Conservation (phyloP, 1,140 invertebrate species). For the Aradophagus sp. region DNA sequence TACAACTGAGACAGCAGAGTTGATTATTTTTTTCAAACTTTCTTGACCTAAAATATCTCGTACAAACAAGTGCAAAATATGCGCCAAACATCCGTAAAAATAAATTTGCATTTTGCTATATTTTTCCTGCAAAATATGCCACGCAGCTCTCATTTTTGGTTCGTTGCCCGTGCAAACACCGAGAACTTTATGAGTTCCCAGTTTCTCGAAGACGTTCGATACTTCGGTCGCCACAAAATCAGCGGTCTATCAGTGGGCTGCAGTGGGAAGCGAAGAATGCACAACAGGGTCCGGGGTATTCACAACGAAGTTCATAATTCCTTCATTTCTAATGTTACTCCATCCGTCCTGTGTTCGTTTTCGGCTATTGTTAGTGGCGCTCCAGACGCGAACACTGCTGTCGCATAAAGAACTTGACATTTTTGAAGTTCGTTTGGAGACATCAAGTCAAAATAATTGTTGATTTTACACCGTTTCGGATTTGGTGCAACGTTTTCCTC, state of each 20-base stretch:
- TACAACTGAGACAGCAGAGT: neutral
- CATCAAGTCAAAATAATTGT: too few species aligned
- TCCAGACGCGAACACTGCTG: too few species aligned
- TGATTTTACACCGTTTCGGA: too few species aligned
- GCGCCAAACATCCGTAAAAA: conserved; percentile 18
- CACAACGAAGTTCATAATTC: conserved; percentile 55
- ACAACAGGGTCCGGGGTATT: conserved; percentile 43
- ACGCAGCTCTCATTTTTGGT: conserved; percentile 38
- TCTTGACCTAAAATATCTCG: conserved; percentile 5
- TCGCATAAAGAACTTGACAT: too few species aligned
- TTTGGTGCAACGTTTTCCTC: too few species aligned
- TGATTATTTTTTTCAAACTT: neutral
- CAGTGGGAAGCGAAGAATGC: conserved; percentile 25
- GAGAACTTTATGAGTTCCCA: conserved; percentile 31
- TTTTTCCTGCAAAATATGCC: conserved; percentile 29
- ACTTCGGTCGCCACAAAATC: conserved; percentile 29
- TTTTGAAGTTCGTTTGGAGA: too few species aligned
- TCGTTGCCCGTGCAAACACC: conserved; percentile 47
- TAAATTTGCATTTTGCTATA: conserved; percentile 28
- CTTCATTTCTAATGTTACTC: conserved; percentile 61
- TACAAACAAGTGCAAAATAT: conserved; percentile 22
- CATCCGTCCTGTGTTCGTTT: too few species aligned
- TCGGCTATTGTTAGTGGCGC: too few species aligned
- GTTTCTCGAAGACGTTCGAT: conserved; percentile 28
- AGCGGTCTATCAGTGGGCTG: conserved; percentile 18